Conservation (phyloP, 2,113 vertebrate species). For the Pyxicephalus adspersus region DNA sequence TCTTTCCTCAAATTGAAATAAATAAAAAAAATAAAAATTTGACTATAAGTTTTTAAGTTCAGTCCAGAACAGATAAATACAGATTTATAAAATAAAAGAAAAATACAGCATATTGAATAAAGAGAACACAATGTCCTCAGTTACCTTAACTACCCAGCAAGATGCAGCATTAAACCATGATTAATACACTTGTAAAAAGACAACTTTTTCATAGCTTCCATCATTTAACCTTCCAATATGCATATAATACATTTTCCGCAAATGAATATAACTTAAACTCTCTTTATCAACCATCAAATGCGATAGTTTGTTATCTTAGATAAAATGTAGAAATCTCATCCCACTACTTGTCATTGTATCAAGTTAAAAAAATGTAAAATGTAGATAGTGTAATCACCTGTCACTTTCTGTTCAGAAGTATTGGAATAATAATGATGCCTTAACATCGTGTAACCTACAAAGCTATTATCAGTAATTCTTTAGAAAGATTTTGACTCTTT, state of each 20-base stretch:
- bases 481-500: background rate
- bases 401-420: constrained; percentile 17
- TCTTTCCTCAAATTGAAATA: too few relatives aligned
- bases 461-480: background rate
- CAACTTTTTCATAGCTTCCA: background rate
- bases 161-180: background rate
- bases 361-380: constrained; percentile 5
- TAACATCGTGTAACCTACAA: constrained; percentile 31
- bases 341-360: constrained; percentile 36
- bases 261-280: constrained; percentile 22
- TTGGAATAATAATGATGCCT: constrained; percentile 29
- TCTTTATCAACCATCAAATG: constrained; percentile 7
- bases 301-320: background rate
- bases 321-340: constrained; percentile 7
- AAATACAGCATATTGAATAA: too few relatives aligned
- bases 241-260: background rate
- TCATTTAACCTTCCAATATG: constrained; percentile 26
- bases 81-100: too few relatives aligned
- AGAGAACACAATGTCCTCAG: too few relatives aligned
- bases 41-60: too few relatives aligned
- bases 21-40: too few relatives aligned
- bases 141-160: background rate
- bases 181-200: background rate
- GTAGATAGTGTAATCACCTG: constrained; percentile 34
- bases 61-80: too few relatives aligned